Evolutionary conservation across 2,113 vertebrate genomes (phyloP).

Genomic region (Plectropomus leopardus): DNA sequence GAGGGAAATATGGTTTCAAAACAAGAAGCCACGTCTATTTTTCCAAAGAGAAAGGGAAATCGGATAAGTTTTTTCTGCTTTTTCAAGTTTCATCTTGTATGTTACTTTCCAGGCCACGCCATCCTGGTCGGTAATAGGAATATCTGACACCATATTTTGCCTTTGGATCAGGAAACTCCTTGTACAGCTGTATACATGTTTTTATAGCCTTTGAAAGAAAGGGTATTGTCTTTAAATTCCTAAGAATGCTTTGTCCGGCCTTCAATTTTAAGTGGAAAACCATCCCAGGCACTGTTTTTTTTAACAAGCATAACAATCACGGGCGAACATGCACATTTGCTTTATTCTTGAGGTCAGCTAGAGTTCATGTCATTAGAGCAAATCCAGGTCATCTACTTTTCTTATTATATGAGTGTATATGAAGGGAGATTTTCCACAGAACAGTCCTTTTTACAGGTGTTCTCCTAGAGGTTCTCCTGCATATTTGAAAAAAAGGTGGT

Average conservation of each 20-base stretch:
- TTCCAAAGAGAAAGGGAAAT: conserved; percentile 86
- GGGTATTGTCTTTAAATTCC: conserved; percentile 83
- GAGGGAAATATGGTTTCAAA: conserved; percentile 85
- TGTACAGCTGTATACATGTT: conserved; percentile 83
- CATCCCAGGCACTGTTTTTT: conserved; percentile 69
- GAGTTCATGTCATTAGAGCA: conserved; percentile 67
- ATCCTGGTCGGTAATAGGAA: conserved; percentile 83
- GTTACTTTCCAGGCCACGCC: conserved; percentile 79
- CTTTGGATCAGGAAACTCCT: conserved; percentile 82
- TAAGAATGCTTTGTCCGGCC: conserved; percentile 75
- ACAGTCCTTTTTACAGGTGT: neutral
- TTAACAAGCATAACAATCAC: conserved; percentile 70
- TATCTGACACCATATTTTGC: conserved; percentile 82
- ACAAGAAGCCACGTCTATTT: conserved; percentile 81
- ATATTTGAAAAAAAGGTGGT: neutral
- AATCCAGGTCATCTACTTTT: conserved; percentile 36
- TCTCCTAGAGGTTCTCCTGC: neutral
- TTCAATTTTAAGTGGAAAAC: conserved; percentile 80
- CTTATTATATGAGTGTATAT: conserved; percentile 8
- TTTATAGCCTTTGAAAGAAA: conserved; percentile 81
- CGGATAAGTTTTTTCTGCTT: conserved; percentile 69
- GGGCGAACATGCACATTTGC: conserved; percentile 55
- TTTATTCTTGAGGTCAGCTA: conserved; percentile 58
- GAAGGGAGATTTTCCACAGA: neutral
- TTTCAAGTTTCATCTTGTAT: conserved; percentile 74